Percentiles rank a stretch among this genome's conserved stretches.
phyloP scores from a whole-genome alignment of 1,140 invertebrate species.

The Sinella curviseta region DNA sequence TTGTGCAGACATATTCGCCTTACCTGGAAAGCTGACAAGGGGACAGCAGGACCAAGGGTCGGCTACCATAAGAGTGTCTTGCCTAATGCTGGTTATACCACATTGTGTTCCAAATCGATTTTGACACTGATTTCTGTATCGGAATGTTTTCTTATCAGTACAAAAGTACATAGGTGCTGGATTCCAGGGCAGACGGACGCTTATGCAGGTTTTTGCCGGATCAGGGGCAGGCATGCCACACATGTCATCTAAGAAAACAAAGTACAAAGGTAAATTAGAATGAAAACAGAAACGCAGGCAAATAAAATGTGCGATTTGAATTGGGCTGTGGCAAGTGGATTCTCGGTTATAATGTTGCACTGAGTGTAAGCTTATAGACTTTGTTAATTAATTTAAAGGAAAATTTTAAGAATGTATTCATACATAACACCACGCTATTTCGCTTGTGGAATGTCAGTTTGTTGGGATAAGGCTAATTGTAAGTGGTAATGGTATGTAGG shows the following conservation, averaged over 20 bases:
- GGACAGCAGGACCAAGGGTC: conserved; percentile 47
- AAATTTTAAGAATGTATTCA: neutral
- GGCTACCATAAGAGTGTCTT: conserved; percentile 37
- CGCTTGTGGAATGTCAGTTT: no score
- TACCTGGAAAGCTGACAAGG: conserved; percentile 37
- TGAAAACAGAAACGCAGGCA: no score
- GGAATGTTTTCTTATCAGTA: conserved; percentile 42
- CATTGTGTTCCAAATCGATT: conserved; percentile 7
- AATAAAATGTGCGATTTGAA: no score
- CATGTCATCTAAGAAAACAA: conserved; percentile 4
- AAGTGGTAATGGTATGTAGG: no score
- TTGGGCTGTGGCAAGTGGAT: no score
- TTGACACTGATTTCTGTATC: conserved; percentile 34
- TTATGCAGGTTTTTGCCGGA: conserved; percentile 20
- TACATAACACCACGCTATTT: neutral
- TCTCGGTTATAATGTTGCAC: no score
- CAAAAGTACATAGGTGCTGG: conserved; percentile 22
- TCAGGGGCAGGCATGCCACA: conserved; percentile 15
- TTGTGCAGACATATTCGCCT: neutral
- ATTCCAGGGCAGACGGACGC: conserved; percentile 12
- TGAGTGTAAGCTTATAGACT: no score
- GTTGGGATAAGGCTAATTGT: no score
- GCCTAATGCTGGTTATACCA: neutral
- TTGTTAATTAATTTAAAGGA: no score
- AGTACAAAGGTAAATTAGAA: no score